Conservation (phyloP, 1,140 invertebrate species). For the Chrysopa pallens region DNA sequence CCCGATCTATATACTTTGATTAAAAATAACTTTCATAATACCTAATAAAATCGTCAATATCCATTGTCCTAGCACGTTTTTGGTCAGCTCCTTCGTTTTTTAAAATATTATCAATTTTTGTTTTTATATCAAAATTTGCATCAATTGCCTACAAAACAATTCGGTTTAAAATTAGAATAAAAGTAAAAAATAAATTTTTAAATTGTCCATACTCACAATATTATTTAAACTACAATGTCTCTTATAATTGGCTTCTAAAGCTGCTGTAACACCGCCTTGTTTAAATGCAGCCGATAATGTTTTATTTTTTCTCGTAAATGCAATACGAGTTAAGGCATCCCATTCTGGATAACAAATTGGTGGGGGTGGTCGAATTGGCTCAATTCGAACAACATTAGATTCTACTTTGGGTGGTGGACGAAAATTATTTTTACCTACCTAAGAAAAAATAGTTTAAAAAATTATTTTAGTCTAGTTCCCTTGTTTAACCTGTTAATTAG, state of each 20-base stretch:
- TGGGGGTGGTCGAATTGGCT: constrained; percentile 91
- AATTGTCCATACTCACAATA: constrained; percentile 36
- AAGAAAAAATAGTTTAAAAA: constrained; percentile 11
- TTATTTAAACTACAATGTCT: constrained; percentile 74
- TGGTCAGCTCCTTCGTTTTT: constrained; percentile 42
- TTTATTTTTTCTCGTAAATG: constrained; percentile 89
- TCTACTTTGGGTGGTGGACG: constrained; percentile 96
- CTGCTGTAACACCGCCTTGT: constrained; percentile 60
- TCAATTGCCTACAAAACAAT: constrained; percentile 47
- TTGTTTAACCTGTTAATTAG: too few relatives aligned
- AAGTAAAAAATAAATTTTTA: not conserved
- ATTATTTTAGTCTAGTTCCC: too few relatives aligned
- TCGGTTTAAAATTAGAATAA: too few relatives aligned
- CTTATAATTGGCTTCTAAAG: constrained; percentile 85
- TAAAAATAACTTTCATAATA: constrained; percentile 20
- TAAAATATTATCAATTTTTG: constrained; percentile 62
- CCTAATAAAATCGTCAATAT: constrained; percentile 90
- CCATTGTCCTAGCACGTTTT: constrained; percentile 82
- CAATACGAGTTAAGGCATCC: constrained; percentile 91
- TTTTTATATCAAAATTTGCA: constrained; percentile 71
- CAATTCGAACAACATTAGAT: constrained; percentile 94
- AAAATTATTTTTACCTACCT: constrained; percentile 97
- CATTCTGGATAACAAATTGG: constrained; percentile 94
- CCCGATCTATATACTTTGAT: constrained; percentile 1
- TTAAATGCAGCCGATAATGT: constrained; percentile 58